Evolutionary conservation across 2,888 invertebrate genomes (phyloP).

Genomic region (Spialia ferax): DNA sequence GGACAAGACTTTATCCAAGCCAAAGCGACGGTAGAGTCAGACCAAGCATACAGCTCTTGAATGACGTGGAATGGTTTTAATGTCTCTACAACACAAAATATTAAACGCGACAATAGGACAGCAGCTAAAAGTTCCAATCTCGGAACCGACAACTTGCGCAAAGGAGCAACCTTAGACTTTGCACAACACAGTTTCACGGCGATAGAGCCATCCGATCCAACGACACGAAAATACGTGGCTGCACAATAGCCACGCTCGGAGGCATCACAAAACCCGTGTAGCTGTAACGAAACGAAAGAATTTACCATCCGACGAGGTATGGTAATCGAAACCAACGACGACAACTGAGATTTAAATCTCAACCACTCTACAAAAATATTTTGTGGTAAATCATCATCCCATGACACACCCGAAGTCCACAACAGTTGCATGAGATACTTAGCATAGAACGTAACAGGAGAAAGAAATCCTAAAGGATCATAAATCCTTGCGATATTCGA

Average conservation of each 20-base stretch:
- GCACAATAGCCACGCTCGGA: slow-evolving; percentile 18
- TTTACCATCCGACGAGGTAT: slow-evolving; percentile 11
- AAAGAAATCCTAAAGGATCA: slow-evolving; percentile 1
- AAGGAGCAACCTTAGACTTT: neutral
- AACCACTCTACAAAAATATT: neutral
- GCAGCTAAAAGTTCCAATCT: slow-evolving; percentile 2
- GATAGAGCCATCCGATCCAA: neutral
- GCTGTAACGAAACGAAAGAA: slow-evolving; percentile 12
- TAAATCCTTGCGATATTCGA: slow-evolving; percentile 1
- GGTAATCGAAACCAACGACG: neutral
- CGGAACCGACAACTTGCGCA: neutral
- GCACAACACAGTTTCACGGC: neutral
- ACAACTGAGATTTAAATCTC: neutral
- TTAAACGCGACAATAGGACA: neutral
- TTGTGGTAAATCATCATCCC: neutral
- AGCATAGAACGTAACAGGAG: neutral
- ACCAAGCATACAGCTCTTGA: slow-evolving; percentile 4
- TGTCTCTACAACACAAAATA: neutral
- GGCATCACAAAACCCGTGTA: slow-evolving; percentile 22
- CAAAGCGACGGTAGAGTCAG: neutral
- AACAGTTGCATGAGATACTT: neutral
- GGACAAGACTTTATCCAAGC: neutral
- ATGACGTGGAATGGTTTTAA: neutral
- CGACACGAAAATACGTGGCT: slow-evolving; percentile 6
- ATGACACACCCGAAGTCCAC: slow-evolving; percentile 1